Conservation (phyloP, 2,797 vertebrate species). For the Acanthiza pusilla region DNA sequence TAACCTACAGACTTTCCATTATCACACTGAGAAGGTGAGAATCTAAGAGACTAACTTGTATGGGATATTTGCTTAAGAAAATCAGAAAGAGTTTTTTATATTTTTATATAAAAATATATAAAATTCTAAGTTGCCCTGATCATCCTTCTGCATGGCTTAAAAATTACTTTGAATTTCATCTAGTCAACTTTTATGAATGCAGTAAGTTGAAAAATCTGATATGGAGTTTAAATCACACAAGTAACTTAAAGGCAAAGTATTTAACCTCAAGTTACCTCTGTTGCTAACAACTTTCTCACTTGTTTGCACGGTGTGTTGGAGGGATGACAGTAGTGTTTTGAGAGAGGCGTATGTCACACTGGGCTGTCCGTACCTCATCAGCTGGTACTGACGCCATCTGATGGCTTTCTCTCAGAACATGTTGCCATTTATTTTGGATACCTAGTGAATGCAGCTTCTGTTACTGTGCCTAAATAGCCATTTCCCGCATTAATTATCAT, state of each 20-base stretch:
- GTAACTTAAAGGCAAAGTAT: conserved; percentile 26
- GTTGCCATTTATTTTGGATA: background rate
- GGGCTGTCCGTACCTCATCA: background rate
- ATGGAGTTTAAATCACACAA: conserved; percentile 37
- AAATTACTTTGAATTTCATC: conserved; percentile 28
- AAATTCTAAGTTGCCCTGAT: background rate
- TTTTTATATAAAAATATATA: background rate
- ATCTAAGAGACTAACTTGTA: conserved; percentile 32
- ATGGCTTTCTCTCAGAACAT: background rate
- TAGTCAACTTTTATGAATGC: conserved; percentile 48
- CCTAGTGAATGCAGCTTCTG: background rate
- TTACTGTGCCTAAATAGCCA: background rate
- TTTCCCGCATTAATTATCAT: background rate
- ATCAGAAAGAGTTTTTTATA: background rate
- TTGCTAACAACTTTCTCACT: background rate
- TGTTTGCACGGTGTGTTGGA: conserved; percentile 2
- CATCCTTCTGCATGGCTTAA: background rate
- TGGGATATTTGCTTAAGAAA: conserved; percentile 1
- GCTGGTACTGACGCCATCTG: background rate
- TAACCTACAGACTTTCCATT: conserved; percentile 48
- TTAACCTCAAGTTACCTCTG: conserved; percentile 52
- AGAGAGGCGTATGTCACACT: background rate
- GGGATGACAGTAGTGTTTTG: background rate
- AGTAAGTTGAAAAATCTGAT: conserved; percentile 14
- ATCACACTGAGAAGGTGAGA: conserved; percentile 41